phyloP scores from a whole-genome alignment of 2,797 vertebrate genomes.

The Pristis pectinata region DNA sequence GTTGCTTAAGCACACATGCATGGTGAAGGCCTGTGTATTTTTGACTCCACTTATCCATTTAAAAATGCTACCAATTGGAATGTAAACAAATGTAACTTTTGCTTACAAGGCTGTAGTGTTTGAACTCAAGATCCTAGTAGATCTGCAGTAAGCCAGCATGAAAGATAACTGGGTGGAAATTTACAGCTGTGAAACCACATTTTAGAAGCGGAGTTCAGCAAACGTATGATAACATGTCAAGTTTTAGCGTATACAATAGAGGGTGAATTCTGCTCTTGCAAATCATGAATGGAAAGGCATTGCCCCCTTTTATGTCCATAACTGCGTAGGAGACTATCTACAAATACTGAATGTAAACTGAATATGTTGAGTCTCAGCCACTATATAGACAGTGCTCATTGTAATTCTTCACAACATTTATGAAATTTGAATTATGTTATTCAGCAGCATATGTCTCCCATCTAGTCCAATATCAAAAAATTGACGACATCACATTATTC shows the following conservation, averaged over 20 bases:
- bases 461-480: conserved; percentile 37
- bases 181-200: too few relatives aligned
- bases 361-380: background rate
- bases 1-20: too few relatives aligned
- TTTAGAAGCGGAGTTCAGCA: too few relatives aligned
- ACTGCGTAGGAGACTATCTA: background rate
- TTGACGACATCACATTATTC: conserved; percentile 23
- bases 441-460: conserved; percentile 25
- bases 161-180: too few relatives aligned
- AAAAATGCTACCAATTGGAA: background rate
- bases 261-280: too few relatives aligned
- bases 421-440: conserved; percentile 31
- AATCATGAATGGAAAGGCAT: background rate
- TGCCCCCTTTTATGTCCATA: background rate
- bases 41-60: background rate
- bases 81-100: background rate
- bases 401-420: background rate
- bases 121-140: background rate
- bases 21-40: background rate
- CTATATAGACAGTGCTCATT: background rate
- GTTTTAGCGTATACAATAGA: too few relatives aligned
- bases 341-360: background rate
- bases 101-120: background rate
- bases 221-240: too few relatives aligned
- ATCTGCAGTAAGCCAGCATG: background rate